Percentiles rank a stretch among this genome's conserved stretches.
These are phyloP conservation scores for Microtus oregoni DNA, from an alignment of 2,113 vertebrate species.

Conservation along the genomic window DNA sequence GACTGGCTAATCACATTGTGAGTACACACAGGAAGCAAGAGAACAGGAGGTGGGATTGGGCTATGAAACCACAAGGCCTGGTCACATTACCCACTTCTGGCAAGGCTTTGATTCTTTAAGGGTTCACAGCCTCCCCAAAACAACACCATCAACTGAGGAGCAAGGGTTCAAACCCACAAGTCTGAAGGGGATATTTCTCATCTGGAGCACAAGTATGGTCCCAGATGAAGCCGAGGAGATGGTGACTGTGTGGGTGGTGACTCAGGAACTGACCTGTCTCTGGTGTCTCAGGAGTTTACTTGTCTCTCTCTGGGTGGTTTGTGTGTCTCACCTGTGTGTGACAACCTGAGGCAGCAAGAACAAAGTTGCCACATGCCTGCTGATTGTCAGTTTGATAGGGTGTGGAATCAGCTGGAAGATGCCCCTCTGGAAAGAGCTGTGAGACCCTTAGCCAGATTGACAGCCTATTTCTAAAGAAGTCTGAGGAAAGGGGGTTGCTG, in stretches of 20 bases:
- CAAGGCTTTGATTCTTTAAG: neutral
- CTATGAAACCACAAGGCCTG: neutral
- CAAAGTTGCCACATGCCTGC: rapidly evolving
- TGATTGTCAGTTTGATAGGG: neutral
- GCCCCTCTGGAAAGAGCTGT: neutral
- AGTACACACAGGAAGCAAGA: neutral
- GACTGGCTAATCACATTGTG: neutral
- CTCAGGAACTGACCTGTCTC: neutral
- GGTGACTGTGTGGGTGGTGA: neutral
- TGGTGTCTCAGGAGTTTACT: no score
- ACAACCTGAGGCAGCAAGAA: rapidly evolving
- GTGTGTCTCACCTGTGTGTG: neutral
- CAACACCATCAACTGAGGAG: neutral
- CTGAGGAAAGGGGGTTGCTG: neutral
- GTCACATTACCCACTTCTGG: neutral
- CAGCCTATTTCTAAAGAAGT: neutral
- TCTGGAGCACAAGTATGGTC: neutral
- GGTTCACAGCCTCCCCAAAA: neutral
- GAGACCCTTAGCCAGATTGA: neutral
- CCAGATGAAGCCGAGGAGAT: neutral
- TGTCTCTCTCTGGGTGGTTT: no score
- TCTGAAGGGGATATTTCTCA: neutral
- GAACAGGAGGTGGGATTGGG: neutral
- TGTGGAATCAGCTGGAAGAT: neutral
- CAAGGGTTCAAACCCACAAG: neutral